These are phyloP conservation scores for Augochlorella aurata DNA, from an alignment of 2,888 invertebrate species.

Conservation along the genomic window DNA sequence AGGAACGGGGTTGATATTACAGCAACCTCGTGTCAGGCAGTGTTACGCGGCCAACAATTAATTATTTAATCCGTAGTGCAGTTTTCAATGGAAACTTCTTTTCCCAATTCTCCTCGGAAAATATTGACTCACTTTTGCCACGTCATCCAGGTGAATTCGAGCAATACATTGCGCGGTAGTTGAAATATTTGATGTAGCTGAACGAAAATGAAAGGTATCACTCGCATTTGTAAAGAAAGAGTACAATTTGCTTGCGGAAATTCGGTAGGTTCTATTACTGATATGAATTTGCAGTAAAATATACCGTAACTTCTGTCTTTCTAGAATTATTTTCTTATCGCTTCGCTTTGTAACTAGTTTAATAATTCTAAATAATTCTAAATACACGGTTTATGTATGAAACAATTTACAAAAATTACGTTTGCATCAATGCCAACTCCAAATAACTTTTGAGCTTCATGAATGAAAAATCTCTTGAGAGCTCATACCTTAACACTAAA, in stretches of 20 bases:
- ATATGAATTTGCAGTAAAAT: too few relatives aligned
- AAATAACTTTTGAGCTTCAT: too few relatives aligned
- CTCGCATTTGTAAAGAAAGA: not conserved
- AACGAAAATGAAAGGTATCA: not conserved
- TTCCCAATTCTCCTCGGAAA: not conserved
- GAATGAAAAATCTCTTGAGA: too few relatives aligned
- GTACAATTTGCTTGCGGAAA: not conserved
- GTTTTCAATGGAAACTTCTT: not conserved
- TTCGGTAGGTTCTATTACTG: not conserved
- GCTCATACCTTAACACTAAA: too few relatives aligned
- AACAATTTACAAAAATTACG: too few relatives aligned
- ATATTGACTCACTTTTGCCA: not conserved
- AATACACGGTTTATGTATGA: too few relatives aligned
- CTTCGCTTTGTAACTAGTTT: too few relatives aligned
- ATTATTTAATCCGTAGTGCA: not conserved
- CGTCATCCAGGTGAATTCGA: not conserved
- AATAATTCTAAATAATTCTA: too few relatives aligned
- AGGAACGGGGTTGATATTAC: not conserved
- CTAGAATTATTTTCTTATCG: too few relatives aligned
- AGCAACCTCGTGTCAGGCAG: not conserved
- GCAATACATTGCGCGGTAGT: not conserved
- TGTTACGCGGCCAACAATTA: not conserved
- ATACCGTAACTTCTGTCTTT: too few relatives aligned
- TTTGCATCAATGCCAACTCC: too few relatives aligned
- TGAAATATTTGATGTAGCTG: constrained; percentile 2